Evolutionary conservation across 2,888 invertebrate species (phyloP), one percentile per base, ranked within the genome.

Genomic region (Drosophila neonasuta): DNA sequence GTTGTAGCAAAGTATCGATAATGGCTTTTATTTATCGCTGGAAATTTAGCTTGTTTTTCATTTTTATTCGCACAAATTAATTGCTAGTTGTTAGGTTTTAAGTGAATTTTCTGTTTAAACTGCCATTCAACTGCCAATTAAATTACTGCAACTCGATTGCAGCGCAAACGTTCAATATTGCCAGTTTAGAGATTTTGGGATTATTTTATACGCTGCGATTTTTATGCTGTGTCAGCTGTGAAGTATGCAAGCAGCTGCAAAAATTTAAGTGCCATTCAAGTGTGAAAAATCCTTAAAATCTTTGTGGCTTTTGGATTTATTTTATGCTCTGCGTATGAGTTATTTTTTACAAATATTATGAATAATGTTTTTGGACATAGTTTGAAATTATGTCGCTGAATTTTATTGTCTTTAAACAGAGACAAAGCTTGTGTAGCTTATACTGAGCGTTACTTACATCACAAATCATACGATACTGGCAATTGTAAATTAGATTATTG

Each of bases 291-390:
- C 17, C 34, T 20, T 36, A n/a, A 50, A 50, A 36, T 50, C 44
- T 36, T 50, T 36, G 36, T n/a, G 50, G 55, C 74, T 72, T 69
- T 54, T 58, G 59, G 48, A 24, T 56, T 68, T 65, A 46, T 60
- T 73, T 52, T 71, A 50, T 58, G 56, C 45, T 77, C 70, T 83
- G 80, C 80, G 71, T 72, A 74, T 80, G 74, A 80, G 80, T 62
- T 72, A 79, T 77, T 69, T 77, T 69, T 79, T 68, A 30, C 29
- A 32, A 32, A 49, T 34, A 20, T 49, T 49, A 15, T 15, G 8
- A 50, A 36, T 0, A 9, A 17, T 36, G 39, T n/a, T 49, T 17
- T 32, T 11, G 3, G 32, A 17, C 7, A 32, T 15, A 32, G 30
- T 10, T 32, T 32, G 0, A 34, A 49, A n/a, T 34, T 8, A 17